These are phyloP conservation scores for Fragum sueziense DNA, from an alignment of 2,888 invertebrate genomes.

Conservation along the genomic window DNA sequence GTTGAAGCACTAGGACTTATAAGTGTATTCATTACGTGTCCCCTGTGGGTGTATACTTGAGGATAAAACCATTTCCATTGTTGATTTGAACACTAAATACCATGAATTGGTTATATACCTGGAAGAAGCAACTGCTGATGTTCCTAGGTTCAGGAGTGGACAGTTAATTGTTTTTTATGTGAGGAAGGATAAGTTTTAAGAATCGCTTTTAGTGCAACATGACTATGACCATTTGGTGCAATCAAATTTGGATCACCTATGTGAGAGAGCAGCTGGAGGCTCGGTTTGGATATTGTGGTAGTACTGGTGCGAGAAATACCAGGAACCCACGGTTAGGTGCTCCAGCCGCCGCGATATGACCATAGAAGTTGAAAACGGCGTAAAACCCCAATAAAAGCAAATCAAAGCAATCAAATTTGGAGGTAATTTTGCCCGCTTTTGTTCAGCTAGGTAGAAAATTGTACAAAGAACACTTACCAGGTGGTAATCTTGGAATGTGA, in stretches of 20 bases:
- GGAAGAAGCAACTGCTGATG: not conserved
- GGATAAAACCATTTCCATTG: conserved; percentile 24
- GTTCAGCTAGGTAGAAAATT: too few relatives aligned
- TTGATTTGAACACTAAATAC: conserved; percentile 35
- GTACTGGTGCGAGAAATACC: too few relatives aligned
- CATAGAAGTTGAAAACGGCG: too few relatives aligned
- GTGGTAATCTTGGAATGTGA: too few relatives aligned
- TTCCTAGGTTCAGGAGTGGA: not conserved
- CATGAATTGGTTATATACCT: conserved; percentile 12
- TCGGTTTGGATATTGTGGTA: too few relatives aligned
- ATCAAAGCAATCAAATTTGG: too few relatives aligned
- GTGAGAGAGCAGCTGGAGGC: too few relatives aligned
- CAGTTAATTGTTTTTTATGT: not conserved
- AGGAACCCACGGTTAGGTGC: too few relatives aligned
- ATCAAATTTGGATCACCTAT: too few relatives aligned
- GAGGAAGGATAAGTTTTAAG: not conserved
- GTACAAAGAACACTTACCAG: conserved; percentile 27
- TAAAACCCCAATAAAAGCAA: too few relatives aligned
- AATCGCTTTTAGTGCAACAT: not conserved
- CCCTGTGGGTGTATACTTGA: conserved; percentile 40
- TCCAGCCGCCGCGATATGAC: too few relatives aligned
- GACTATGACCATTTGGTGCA: conserved; percentile 24
- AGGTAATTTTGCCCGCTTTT: too few relatives aligned
- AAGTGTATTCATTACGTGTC: conserved; percentile 30
- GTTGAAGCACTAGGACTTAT: conserved; percentile 62